These are phyloP conservation scores for Cylindroiulus punctatus DNA, from an alignment of 2,888 invertebrate genomes.

Conservation along the genomic window DNA sequence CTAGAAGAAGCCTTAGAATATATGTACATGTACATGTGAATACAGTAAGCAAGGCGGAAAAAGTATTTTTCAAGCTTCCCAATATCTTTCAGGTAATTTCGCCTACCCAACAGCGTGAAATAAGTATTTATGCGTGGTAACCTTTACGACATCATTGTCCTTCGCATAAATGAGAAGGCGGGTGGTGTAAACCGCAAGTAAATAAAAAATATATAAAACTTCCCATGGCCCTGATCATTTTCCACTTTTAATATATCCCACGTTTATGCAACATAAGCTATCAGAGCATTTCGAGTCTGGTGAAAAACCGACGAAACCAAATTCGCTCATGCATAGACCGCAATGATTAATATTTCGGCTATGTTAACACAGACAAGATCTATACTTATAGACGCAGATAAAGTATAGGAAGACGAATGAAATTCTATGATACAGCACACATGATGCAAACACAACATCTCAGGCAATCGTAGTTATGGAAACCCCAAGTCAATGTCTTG, in stretches of 20 bases:
- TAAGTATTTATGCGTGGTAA: not conserved
- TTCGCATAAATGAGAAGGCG: not conserved
- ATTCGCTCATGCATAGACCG: not conserved
- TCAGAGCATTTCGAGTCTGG: not conserved
- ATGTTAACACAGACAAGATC: not conserved
- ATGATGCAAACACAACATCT: too few relatives aligned
- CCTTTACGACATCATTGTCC: not conserved
- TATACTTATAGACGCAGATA: too few relatives aligned
- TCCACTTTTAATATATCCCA: not conserved
- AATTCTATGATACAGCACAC: too few relatives aligned
- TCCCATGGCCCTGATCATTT: not conserved
- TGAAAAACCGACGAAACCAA: not conserved
- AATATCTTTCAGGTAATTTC: too few relatives aligned
- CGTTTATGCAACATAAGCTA: not conserved
- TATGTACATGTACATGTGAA: too few relatives aligned
- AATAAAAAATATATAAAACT: not conserved
- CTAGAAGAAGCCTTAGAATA: too few relatives aligned
- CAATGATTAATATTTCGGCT: not conserved
- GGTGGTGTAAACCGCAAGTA: not conserved
- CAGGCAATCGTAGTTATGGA: too few relatives aligned
- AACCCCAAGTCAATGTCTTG: too few relatives aligned
- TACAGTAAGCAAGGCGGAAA: too few relatives aligned
- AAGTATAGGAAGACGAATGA: too few relatives aligned
- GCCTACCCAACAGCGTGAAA: too few relatives aligned
- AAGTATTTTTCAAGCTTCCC: too few relatives aligned